Percentiles rank a stretch among this genome's conserved stretches.
Evolutionary conservation across 2,797 vertebrate species (phyloP).

Genomic region (Gobio occitaniae): DNA sequence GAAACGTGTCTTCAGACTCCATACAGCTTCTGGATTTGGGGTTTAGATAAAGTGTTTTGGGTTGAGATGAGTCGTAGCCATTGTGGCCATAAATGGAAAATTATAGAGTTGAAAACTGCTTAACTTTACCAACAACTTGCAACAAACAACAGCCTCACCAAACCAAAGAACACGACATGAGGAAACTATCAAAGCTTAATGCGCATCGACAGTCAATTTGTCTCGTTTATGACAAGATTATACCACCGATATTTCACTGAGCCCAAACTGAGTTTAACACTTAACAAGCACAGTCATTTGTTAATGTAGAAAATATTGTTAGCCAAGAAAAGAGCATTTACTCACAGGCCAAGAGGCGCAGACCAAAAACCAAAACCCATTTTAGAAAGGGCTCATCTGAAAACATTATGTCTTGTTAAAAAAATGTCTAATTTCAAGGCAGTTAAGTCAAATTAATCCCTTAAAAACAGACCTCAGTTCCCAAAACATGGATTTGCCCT

Average conservation of each 20-base stretch:
- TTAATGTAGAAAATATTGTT: conserved; percentile 2
- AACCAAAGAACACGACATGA: no score
- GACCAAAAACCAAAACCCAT: conserved; percentile 21
- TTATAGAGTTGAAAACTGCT: background rate
- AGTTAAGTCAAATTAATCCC: conserved; percentile 1
- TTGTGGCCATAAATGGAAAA: background rate
- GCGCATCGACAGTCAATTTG: conserved; percentile 1
- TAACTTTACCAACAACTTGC: background rate
- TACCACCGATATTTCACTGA: background rate
- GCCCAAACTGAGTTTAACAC: background rate
- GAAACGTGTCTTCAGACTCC: background rate
- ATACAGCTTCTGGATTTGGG: background rate
- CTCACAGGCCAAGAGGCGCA: background rate
- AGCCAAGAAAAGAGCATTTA: background rate
- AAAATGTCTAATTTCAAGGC: background rate
- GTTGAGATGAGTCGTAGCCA: background rate
- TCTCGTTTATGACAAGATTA: conserved; percentile 9
- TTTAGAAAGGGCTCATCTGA: conserved; percentile 22
- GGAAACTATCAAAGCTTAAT: no score
- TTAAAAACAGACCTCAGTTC: conserved; percentile 10
- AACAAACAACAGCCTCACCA: no score
- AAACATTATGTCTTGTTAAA: conserved; percentile 6
- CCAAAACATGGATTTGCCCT: background rate
- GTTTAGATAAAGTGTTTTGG: background rate
- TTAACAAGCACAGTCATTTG: conserved; percentile 7